Base-by-base conservation (phyloP, 2,888 invertebrate genomes). In the Sialis lutaria region DNA sequence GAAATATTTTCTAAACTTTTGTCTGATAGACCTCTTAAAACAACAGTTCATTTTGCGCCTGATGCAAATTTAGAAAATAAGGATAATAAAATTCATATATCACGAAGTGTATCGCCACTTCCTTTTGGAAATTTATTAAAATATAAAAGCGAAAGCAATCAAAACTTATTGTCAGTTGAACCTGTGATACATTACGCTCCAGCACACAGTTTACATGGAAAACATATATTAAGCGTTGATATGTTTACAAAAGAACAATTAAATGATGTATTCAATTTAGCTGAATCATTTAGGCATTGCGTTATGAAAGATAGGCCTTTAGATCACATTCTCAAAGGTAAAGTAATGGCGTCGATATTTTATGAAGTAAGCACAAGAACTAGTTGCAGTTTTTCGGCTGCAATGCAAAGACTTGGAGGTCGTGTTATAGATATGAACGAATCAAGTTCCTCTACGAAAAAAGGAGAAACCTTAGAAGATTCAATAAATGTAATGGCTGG, bases 361-460 rank as follows among this genome's bases (percentile, higher is more conserved):
- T 98, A 92, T 65, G 98, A 99, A 74, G 92, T 84, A 0, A 96
- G 95, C 61, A 99, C 98, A 0, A 74, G 98, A 50, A 98, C 98
- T 0, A 83, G 85, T 56, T 89, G 90, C 62, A 97, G 96, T 61
- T 99, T 99, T 68, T 77, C 89, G 0, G 89, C 91, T 1, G 98
- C 98, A 1, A 96, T 97, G 92, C 86, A 90, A 62, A 73, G 96
- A 52, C 74, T 99, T 5, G 98, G 98, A 6, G 98, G 97, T 1
- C 77, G 79, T 30, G 92, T 97, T 1, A 80, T 95, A 55, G 77
- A 85, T 59, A 87, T 96, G 67, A 88, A 96, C 60, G 85, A 87
- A 54, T 77, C 79, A 0, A 85, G 81, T 50, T 96, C 96, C 0
- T 97, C 97, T 0, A 89, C 86, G 10, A 85, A 90, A 60, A 99